Evolutionary conservation across 2,113 vertebrate species (phyloP), one percentile per base, ranked within the genome.

Genomic region (Erpornis zantholeuca): DNA sequence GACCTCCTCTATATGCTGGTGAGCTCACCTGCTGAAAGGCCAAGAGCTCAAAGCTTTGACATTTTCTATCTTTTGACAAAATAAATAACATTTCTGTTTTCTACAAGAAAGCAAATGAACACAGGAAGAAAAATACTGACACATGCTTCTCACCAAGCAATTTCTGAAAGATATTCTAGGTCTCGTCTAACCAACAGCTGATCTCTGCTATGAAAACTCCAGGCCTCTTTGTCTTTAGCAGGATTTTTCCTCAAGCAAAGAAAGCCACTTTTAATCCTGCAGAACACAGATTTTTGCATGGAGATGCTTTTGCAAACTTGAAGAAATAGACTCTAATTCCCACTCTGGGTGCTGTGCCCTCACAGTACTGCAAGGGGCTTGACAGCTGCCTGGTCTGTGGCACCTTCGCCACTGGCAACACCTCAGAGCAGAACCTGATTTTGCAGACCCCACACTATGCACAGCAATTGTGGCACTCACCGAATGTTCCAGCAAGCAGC

Each of bases 1-100:
- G 60, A 88, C 64, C 80, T 81, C 35, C 33, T 83, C 24, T 81
- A 12, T 71, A 66, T 59, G 73, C 56, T 89, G 44, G 24, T 83
- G 80, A 92, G 24, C 33, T 92, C 56, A 81, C 86, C 94, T 89
- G 80, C 47, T 86, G 64, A 78, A 96, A 97, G 56, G 65, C 47
- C 21, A 6, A 84, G 36, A 64, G 65, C 60, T 80, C 76, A 88
- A 91, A 78, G 42, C 24, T 52, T 81, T 94, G 83, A 88, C 35
- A 49, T 94, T 92, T 86, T 78, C 45, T 68, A 86, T 53, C 49
- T 81, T 82, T 71, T 68, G 33, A 65, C 59, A 84, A 94, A 91
- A 92, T 66, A 78, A 92, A 81, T 77, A 82, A 54, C 29, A 82
- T 19, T n/a, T 61, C 10, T 63, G 3, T 60, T 22, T 66, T 78